Percentiles rank a stretch among this genome's conserved stretches.
Evolutionary conservation across 2,797 vertebrate genomes (phyloP).

Genomic region (Arnoldichthys spilopterus): DNA sequence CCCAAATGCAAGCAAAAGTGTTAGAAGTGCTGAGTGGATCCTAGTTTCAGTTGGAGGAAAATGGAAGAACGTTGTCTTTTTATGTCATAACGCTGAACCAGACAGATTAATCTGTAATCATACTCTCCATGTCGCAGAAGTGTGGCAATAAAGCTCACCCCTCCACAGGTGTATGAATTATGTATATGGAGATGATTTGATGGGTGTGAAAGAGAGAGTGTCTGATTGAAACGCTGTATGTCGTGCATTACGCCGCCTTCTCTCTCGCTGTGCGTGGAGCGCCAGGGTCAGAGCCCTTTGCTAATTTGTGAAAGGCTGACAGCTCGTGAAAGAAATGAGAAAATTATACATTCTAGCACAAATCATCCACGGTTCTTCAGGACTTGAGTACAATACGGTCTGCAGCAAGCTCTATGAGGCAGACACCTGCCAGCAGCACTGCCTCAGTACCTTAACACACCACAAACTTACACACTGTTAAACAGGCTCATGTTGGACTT

Average conservation of each 20-base stretch:
- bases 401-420: conserved; percentile 57
- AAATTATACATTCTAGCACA: conserved; percentile 81
- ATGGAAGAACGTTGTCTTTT: conserved; percentile 61
- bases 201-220: conserved; percentile 72
- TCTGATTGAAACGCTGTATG: conserved; percentile 77
- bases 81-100: conserved; percentile 68
- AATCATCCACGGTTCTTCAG: conserved; percentile 76
- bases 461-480: conserved; percentile 20
- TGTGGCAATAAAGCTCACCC: conserved; percentile 75
- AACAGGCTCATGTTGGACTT: conserved; percentile 18
- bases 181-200: conserved; percentile 82
- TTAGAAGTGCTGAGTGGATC: conserved; percentile 3
- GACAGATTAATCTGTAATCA: conserved; percentile 75
- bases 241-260: conserved; percentile 63
- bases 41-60: conserved; percentile 51
- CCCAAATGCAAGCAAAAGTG: conserved; percentile 35
- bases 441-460: conserved; percentile 32
- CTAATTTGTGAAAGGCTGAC: conserved; percentile 81
- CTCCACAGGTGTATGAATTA: conserved; percentile 80
- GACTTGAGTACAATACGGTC: conserved; percentile 63
- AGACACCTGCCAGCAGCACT: conserved; percentile 61
- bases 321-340: conserved; percentile 81
- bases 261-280: conserved; percentile 59
- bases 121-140: conserved; percentile 73
- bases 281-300: conserved; percentile 77